Percentiles rank a stretch among this genome's conserved stretches.
Evolutionary conservation across 2,888 invertebrate genomes (phyloP).

Genomic region (Andrena hattorfiana): DNA sequence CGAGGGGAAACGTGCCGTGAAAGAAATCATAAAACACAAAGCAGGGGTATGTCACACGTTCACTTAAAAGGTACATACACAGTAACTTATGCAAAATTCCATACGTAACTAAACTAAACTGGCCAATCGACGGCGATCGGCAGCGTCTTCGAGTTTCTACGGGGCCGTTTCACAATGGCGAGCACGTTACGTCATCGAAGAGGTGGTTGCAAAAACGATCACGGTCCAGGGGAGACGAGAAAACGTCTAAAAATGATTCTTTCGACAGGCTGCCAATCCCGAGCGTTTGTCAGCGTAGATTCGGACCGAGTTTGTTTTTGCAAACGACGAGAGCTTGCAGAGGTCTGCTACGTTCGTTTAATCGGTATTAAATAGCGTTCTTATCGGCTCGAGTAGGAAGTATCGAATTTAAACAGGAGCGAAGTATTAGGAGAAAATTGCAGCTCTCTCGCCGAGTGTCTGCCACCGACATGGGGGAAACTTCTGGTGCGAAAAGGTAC

Average conservation of each 20-base stretch:
- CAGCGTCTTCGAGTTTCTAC: conserved; percentile 27
- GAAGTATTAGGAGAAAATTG: no score
- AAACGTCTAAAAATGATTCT: background rate
- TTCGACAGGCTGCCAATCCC: background rate
- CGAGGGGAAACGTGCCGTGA: conserved; percentile 64
- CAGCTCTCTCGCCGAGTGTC: no score
- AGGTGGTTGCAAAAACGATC: conserved; percentile 13
- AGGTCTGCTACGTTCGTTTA: no score
- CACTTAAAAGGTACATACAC: conserved; percentile 50
- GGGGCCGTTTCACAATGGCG: no score
- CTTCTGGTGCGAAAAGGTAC: background rate
- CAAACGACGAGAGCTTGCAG: background rate
- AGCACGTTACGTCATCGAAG: background rate
- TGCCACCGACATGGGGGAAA: no score
- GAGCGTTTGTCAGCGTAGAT: background rate
- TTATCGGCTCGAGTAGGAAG: no score
- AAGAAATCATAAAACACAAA: conserved; percentile 74
- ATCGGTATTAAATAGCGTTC: no score
- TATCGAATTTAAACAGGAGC: no score
- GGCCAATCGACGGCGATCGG: background rate
- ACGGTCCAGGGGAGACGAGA: background rate
- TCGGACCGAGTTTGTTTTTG: background rate
- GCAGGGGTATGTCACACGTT: conserved; percentile 63
- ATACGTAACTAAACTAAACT: conserved; percentile 35
- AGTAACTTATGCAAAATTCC: conserved; percentile 51